Evolutionary conservation across 2,113 vertebrate genomes (phyloP).

Genomic region (Mohoua ochrocephala): DNA sequence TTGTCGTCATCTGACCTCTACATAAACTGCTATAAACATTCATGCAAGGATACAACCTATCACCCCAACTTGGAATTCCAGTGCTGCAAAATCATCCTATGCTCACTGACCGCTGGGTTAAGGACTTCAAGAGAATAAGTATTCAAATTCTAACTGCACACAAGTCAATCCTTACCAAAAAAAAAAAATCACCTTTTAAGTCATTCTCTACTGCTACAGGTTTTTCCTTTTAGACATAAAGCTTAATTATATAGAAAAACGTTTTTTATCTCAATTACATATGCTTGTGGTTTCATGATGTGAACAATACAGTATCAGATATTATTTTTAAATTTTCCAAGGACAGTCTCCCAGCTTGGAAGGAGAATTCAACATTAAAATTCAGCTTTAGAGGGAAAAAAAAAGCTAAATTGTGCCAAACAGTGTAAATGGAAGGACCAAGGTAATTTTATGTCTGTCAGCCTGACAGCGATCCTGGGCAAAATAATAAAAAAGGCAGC

Average conservation of each 20-base stretch:
- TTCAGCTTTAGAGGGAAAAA: neutral
- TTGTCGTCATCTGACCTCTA: neutral
- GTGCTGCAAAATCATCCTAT: neutral
- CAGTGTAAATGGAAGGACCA: neutral
- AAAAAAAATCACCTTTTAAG: neutral
- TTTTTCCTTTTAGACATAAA: neutral
- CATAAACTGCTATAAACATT: neutral
- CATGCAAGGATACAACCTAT: neutral
- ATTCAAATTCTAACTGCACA: neutral
- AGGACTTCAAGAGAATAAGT: neutral
- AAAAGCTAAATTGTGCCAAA: neutral
- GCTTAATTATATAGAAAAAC: neutral
- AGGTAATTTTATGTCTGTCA: slow-evolving; percentile 33
- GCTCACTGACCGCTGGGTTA: neutral
- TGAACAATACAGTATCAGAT: neutral
- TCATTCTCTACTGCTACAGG: neutral
- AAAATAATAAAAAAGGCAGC: slow-evolving; percentile 19
- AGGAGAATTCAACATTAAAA: slow-evolving; percentile 24
- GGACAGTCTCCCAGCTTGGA: neutral
- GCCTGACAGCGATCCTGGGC: neutral
- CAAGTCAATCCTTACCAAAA: neutral
- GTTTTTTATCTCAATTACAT: neutral
- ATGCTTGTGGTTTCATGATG: neutral
- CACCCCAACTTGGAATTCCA: neutral
- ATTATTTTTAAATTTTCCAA: slow-evolving; percentile 3